Evolutionary conservation across 2,113 vertebrate species (phyloP), one percentile per base, ranked within the genome.

Genomic region (Pterocles orientalis): DNA sequence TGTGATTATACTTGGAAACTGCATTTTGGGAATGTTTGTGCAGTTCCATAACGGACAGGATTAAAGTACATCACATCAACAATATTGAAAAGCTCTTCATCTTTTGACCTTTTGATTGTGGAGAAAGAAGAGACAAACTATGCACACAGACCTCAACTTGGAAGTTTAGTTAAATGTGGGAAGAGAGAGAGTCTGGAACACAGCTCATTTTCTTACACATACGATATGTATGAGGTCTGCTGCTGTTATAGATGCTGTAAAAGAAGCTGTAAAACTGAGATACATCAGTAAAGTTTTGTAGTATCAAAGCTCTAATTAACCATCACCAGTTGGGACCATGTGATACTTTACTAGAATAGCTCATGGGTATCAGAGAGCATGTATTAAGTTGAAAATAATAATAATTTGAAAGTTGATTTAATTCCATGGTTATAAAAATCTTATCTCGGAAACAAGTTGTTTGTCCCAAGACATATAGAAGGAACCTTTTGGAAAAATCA

Each of bases 161-260:
- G 45, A 91, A 77, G 45, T 86, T 17, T 33, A 86, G 41, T 86
- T 24, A 86, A 69, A 88, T 1, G 0, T 41, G 24, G 34, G 58
- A 73, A 83, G 54, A 92, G 45, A 24, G 48, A 39, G 43, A 41
- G 53, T 48, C 15, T 77, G 41, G 34, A 80, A 77, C 14, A 45
- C 62, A 83, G 41, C 18, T 60, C 9, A 3, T 64, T 90, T 89
- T 85, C 31, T 84, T 54, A 56, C 50, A 50, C 8, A 3, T 34
- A 6, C 0, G 0, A 4, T 47, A 33, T n/a, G 8, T 45, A 8
- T 61, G 54, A 86, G 33, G 25, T 82, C 20, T 57, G 1, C 48
- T 90, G 33, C 29, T 90, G 43, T 64, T 69, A 34, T 4, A 48
- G 18, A 25, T 79, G 24, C 29, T 90, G 45, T 14, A 48, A 39